These are phyloP conservation scores for Clistopyga incitator DNA, from an alignment of 2,888 invertebrate genomes.

Conservation along the genomic window DNA sequence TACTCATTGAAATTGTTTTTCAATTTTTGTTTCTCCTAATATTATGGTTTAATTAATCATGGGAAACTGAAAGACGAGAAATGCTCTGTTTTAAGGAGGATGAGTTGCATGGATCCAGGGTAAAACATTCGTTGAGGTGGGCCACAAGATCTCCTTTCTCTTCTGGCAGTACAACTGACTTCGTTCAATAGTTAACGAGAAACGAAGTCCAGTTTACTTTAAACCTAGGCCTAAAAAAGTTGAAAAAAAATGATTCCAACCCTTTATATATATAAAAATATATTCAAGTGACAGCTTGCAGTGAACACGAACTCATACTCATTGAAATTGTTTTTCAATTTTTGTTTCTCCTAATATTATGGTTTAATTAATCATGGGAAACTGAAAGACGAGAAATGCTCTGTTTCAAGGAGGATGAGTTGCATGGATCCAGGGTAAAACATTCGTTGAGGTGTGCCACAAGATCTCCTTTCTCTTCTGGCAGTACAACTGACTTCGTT, in stretches of 20 bases:
- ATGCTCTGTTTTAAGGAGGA: not conserved
- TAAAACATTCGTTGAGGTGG: slow-evolving; percentile 50
- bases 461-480: slow-evolving; percentile 34
- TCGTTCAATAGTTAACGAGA: slow-evolving; percentile 67
- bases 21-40: no score
- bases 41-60: slow-evolving; percentile 3
- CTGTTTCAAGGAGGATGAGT: not conserved
- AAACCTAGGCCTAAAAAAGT: no score
- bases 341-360: no score
- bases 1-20: no score
- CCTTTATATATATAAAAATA: no score
- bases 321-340: no score
- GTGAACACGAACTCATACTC: no score
- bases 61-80: not conserved
- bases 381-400: not conserved
- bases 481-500: slow-evolving; percentile 65
- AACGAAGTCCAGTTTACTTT: no score
- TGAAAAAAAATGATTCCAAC: no score
- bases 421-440: slow-evolving; percentile 31
- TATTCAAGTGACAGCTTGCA: no score
- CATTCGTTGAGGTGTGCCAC: slow-evolving; percentile 52
- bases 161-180: slow-evolving; percentile 64
- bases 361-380: no score
- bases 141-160: slow-evolving; percentile 45
- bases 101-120: slow-evolving; percentile 23